Percentiles rank a stretch among this genome's conserved stretches.
Evolutionary conservation across 2,797 vertebrate species (phyloP).

Genomic region (Eutrigla gurnardus): DNA sequence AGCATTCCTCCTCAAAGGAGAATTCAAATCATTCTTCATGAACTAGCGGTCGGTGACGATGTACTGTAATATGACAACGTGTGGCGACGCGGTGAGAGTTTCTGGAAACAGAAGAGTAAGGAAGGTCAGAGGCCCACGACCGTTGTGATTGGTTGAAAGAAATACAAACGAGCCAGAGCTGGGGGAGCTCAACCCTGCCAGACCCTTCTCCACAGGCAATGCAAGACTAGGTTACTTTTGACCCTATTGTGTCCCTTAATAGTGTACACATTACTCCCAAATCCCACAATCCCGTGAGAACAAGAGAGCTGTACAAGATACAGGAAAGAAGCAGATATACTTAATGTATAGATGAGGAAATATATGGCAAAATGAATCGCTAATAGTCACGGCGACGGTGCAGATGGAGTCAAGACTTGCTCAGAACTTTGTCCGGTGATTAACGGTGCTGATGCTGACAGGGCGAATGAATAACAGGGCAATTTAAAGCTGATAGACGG

Average conservation of each 20-base stretch:
- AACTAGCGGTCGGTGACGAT: no score
- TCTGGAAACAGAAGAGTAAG: no score
- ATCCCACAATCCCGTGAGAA: neutral
- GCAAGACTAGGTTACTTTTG: no score
- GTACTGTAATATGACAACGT: no score
- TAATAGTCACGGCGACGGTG: neutral
- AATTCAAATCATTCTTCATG: neutral
- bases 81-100: no score
- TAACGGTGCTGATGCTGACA: neutral
- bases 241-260: neutral
- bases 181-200: no score
- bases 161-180: no score
- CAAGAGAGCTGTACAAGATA: no score
- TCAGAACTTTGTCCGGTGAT: neutral
- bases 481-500: conserved; percentile 16
- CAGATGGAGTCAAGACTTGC: neutral
- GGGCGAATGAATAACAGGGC: neutral
- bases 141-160: no score
- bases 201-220: no score
- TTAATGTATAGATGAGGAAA: neutral
- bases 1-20: neutral
- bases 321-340: neutral
- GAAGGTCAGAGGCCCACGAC: no score
- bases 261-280: neutral
- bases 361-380: neutral